phyloP scores from a whole-genome alignment of 2,888 invertebrate genomes.

The Dyspetes luteomarginatus region DNA sequence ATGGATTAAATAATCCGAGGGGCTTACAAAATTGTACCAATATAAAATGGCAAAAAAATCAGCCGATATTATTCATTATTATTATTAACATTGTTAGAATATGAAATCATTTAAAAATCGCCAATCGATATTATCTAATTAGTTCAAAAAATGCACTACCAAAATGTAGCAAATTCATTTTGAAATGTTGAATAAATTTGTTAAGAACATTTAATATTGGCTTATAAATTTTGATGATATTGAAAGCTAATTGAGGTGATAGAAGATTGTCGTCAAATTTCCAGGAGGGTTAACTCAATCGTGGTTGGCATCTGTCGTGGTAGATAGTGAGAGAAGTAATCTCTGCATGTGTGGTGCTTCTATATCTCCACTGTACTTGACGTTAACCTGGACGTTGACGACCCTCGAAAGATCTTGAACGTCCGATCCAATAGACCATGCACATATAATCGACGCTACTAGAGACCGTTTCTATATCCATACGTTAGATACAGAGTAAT shows the following conservation, averaged over 20 bases:
- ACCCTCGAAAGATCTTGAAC: constrained; percentile 68
- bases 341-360: constrained; percentile 4
- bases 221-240: too few species aligned
- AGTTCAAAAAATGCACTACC: too few species aligned
- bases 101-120: too few species aligned
- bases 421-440: constrained; percentile 70
- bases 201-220: neutral
- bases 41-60: too few species aligned
- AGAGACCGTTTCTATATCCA: neutral
- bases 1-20: too few species aligned
- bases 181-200: neutral
- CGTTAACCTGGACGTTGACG: constrained; percentile 66
- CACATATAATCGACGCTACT: neutral
- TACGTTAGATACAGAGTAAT: neutral
- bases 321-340: neutral
- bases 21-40: too few species aligned
- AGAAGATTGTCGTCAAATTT: constrained; percentile 2
- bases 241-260: neutral
- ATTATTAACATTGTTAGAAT: too few species aligned
- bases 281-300: neutral
- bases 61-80: too few species aligned
- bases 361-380: constrained; percentile 51
- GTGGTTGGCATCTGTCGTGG: neutral
- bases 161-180: constrained; percentile 13
- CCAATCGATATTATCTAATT: too few species aligned